Evolutionary conservation across 2,888 invertebrate species (phyloP), one percentile per base, ranked within the genome.

Genomic region (Tenthredo mesomela): DNA sequence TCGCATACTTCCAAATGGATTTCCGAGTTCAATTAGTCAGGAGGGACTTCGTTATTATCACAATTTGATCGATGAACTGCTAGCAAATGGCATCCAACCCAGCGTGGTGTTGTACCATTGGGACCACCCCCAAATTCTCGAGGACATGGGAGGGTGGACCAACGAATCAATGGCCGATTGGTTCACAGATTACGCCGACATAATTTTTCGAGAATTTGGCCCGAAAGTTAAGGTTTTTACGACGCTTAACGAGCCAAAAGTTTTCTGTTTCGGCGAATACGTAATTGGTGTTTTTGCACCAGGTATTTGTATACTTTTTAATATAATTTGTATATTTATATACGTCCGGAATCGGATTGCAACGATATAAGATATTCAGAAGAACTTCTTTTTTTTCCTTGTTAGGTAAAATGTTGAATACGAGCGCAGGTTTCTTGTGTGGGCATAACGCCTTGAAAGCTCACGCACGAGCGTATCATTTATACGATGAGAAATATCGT

Each of bases 11-110:
- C 90, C 90, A 0, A 86, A 85, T 18, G 90, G 90, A 58, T 86
- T 86, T 2, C 37, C 94, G 18, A 95, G 96, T 89, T 91, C 95
- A 37, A 93, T 97, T 29, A 98, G 97, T 91, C 93, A 94, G 70
- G 94, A 95, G 1, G 98, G 97, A 21, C 94, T 98, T 18, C 93
- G 95, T 85, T 97, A 97, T 93, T 98, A 98, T 92, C 96, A 95
- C 89, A 95, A 96, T 87, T 93, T 98, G 71, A 96, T 98, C 84
- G 94, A 97, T 89, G 96, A 96, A 89, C 94, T 97, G 10, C 87
- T 96, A 9, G 93, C 92, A 0, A 94, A 94, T 83, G 94, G 94
- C 18, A 95, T 96, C 84, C 91, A 93, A 80, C 96, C 96, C 0
- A 92, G 95, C 91, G 33, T 33, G 4, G 3, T 95, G 0, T 90